A percentile compares a stretch with the other conserved stretches of the same genome.
Conservation (phyloP, 92 coral and sea anemone genomes). For the Epizoanthus ramosus region DNA sequence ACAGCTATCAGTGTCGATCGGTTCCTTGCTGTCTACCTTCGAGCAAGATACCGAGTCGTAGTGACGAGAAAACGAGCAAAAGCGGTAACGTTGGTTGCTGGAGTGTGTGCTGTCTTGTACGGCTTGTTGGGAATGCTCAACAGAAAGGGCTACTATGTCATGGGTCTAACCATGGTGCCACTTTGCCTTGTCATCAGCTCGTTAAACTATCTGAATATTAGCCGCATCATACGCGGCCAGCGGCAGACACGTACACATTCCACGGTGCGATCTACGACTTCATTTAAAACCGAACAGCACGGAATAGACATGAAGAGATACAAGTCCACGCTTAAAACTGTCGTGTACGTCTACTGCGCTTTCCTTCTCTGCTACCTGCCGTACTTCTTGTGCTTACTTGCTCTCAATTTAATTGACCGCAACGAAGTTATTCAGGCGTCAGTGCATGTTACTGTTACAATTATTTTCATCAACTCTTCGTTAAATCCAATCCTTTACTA, state of each 20-base stretch:
- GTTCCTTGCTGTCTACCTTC: slow-evolving; percentile 42
- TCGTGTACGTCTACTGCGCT: slow-evolving; percentile 41
- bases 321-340: slow-evolving; percentile 27
- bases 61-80: slow-evolving; percentile 21
- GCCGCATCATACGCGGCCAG: background rate
- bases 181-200: slow-evolving; percentile 20
- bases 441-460: slow-evolving; percentile 37
- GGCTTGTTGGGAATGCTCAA: slow-evolving; percentile 38
- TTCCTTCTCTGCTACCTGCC: slow-evolving; percentile 52
- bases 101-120: background rate
- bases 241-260: background rate
- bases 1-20: slow-evolving; percentile 50
- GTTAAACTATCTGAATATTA: slow-evolving; percentile 37
- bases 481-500: slow-evolving; percentile 47
- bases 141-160: slow-evolving; percentile 40
- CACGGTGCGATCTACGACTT: background rate
- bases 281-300: background rate
- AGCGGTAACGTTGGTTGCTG: background rate
- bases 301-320: slow-evolving; percentile 29
- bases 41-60: slow-evolving; percentile 32
- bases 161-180: slow-evolving; percentile 27
- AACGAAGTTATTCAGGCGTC: slow-evolving; percentile 32
- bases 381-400: slow-evolving; percentile 26
- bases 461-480: slow-evolving; percentile 47
- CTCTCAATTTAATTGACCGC: slow-evolving; percentile 21